Conservation (phyloP, 2,888 invertebrate species). For the Syritta pipiens region DNA sequence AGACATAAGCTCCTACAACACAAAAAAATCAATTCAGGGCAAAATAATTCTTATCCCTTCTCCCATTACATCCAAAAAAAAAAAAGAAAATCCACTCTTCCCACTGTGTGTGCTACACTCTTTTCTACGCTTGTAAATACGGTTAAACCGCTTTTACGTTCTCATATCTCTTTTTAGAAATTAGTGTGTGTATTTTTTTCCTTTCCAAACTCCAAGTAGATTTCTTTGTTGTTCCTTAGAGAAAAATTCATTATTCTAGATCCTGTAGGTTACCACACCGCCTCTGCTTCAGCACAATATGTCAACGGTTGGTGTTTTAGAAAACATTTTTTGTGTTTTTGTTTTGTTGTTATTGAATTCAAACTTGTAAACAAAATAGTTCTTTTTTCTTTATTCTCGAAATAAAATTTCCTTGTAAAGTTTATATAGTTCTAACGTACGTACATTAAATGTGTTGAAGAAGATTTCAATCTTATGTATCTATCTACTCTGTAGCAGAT, state of each 20-base stretch:
- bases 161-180: background rate
- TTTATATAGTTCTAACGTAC: slow-evolving; percentile 18
- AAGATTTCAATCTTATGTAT: slow-evolving; percentile 43
- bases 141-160: slow-evolving; percentile 16
- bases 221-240: slow-evolving; percentile 33
- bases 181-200: too few species aligned
- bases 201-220: too few species aligned
- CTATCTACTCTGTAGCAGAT: slow-evolving; percentile 18
- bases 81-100: background rate
- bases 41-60: too few species aligned
- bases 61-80: too few species aligned
- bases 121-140: slow-evolving; percentile 37
- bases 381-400: background rate
- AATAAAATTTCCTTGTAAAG: slow-evolving; percentile 47
- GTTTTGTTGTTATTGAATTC: too few species aligned
- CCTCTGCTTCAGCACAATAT: slow-evolving; percentile 47
- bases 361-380: background rate
- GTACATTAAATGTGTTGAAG: slow-evolving; percentile 14
- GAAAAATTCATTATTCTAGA: slow-evolving; percentile 12
- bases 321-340: too few species aligned
- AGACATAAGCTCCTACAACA: too few species aligned
- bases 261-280: too few species aligned
- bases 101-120: background rate
- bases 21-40: too few species aligned
- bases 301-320: slow-evolving; percentile 11